Percentiles rank a stretch among this genome's conserved stretches.
Evolutionary conservation across 2,113 vertebrate species (phyloP).

Genomic region (Psittacara wagleri): DNA sequence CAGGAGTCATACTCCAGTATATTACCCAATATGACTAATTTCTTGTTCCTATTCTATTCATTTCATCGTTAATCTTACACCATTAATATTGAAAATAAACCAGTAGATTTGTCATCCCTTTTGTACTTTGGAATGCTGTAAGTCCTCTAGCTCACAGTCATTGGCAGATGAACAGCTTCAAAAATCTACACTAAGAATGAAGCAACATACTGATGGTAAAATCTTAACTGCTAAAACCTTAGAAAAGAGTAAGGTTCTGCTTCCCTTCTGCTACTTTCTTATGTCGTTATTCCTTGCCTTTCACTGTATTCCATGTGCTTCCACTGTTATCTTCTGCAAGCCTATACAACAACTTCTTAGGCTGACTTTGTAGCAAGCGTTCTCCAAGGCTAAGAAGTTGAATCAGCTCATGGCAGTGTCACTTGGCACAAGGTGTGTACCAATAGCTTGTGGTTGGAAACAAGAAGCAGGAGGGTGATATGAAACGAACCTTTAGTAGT

Average conservation of each 20-base stretch:
- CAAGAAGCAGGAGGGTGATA: background rate
- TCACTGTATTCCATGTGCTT: background rate
- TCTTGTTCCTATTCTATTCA: background rate
- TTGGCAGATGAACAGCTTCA: background rate
- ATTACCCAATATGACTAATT: background rate
- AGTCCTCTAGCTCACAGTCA: background rate
- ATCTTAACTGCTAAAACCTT: background rate
- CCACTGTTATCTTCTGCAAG: background rate
- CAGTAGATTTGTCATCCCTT: background rate
- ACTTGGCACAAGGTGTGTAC: background rate
- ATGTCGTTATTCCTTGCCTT: background rate
- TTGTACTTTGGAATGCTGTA: background rate
- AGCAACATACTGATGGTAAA: background rate
- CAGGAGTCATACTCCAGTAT: background rate
- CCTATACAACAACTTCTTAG: rapidly evolving
- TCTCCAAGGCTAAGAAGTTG: background rate
- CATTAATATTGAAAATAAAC: background rate
- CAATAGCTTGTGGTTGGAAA: background rate
- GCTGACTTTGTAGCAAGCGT: background rate
- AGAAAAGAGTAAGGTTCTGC: background rate
- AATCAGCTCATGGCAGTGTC: background rate
- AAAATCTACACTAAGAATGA: background rate
- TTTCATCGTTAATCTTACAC: background rate
- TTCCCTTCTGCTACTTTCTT: background rate
- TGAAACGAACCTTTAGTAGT: background rate